phyloP scores from a whole-genome alignment of 1,140 invertebrate genomes.

The Leptinotarsa defecta region DNA sequence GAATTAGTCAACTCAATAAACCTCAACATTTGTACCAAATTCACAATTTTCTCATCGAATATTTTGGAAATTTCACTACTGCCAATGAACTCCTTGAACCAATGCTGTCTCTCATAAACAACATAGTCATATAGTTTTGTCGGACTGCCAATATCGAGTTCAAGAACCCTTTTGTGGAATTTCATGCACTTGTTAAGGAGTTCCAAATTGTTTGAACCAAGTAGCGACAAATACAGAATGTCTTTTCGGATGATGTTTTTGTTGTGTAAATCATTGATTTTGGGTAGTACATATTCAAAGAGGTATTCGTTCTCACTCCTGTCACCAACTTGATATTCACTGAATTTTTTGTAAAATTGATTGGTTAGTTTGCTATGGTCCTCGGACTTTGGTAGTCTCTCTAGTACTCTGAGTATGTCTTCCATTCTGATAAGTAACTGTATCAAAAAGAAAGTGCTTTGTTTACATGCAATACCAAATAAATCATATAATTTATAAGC shows the following conservation, averaged over 20 bases:
- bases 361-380: background rate
- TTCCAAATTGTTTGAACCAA: constrained; percentile 40
- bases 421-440: constrained; percentile 4
- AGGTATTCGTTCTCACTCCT: constrained; percentile 29
- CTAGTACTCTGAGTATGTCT: constrained; percentile 17
- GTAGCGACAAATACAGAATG: constrained; percentile 45
- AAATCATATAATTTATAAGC: too few species aligned
- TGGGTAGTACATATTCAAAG: constrained; percentile 32
- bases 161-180: constrained; percentile 37
- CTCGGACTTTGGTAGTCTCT: constrained; percentile 15
- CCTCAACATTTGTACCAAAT: constrained; percentile 46
- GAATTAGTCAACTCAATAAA: constrained; percentile 43
- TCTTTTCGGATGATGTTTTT: constrained; percentile 40
- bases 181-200: constrained; percentile 44
- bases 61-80: constrained; percentile 28
- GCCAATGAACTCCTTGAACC: constrained; percentile 46
- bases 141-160: constrained; percentile 41
- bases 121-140: constrained; percentile 46
- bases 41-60: constrained; percentile 31
- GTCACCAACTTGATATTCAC: constrained; percentile 18
- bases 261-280: constrained; percentile 30
- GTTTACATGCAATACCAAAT: too few species aligned
- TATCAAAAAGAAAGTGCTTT: too few species aligned
- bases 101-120: constrained; percentile 49
- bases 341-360: constrained; percentile 31